A percentile compares a stretch with the other conserved stretches of the same genome.
phyloP scores from a whole-genome alignment of 1,140 invertebrate species.

The Xylocopa sonorina region DNA sequence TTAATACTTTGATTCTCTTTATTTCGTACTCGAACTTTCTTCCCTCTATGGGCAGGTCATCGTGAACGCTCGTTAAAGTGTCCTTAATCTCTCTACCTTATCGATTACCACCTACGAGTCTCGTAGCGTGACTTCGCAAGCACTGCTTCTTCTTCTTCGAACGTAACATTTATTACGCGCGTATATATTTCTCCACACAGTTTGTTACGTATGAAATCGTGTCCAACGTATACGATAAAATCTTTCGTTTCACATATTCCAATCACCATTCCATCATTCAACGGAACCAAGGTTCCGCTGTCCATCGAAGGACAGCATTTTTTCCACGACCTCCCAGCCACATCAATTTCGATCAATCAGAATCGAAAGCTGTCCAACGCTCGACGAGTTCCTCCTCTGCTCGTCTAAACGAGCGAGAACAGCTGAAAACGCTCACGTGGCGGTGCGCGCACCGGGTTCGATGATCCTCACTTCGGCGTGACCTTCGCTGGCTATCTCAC shows the following conservation, averaged over 20 bases:
- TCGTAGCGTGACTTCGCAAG: background rate
- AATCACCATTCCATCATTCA: too few species aligned
- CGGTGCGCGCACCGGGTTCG: conserved; percentile 42
- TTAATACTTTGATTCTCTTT: too few species aligned
- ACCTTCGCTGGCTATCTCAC: conserved; percentile 65
- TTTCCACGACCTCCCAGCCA: too few species aligned
- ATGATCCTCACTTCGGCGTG: conserved; percentile 62
- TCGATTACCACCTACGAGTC: background rate
- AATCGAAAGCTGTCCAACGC: background rate
- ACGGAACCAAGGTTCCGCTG: too few species aligned
- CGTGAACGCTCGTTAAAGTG: background rate
- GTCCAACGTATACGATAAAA: too few species aligned
- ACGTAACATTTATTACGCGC: too few species aligned
- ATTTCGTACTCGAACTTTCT: too few species aligned
- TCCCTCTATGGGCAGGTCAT: too few species aligned
- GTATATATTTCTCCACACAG: too few species aligned
- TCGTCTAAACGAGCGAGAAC: conserved; percentile 11
- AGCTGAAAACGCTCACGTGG: conserved; percentile 25
- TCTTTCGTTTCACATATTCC: too few species aligned
- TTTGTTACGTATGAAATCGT: too few species aligned
- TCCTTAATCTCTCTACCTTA: background rate
- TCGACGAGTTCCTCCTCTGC: background rate
- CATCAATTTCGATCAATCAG: background rate
- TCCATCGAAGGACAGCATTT: too few species aligned
- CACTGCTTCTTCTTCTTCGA: background rate